A percentile compares a stretch with the other conserved stretches of the same genome.
These are phyloP conservation scores for Drosophila koepferae DNA, from an alignment of 2,888 invertebrate genomes.

Conservation along the genomic window DNA sequence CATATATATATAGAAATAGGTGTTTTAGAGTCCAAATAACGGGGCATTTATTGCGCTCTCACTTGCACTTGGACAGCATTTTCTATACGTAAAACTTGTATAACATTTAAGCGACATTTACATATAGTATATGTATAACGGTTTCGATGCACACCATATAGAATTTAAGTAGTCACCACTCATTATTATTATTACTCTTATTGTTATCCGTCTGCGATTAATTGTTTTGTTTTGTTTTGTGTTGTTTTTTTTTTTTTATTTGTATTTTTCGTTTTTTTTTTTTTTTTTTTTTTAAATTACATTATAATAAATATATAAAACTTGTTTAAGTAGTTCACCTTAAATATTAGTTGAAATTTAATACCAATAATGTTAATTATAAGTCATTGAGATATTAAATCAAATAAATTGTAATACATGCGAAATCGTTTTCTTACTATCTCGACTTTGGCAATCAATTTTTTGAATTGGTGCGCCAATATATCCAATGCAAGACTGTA, in stretches of 20 bases:
- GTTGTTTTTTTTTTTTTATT: not conserved
- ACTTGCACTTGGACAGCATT: constrained; percentile 44
- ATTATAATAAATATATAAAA: constrained; percentile 9
- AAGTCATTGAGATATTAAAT: constrained; percentile 53
- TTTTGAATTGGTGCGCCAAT: constrained; percentile 13
- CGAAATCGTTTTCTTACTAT: not conserved
- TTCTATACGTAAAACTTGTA: constrained; percentile 48
- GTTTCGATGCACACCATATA: constrained; percentile 53
- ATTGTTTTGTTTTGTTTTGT: constrained; percentile 39
- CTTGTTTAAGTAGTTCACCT: constrained; percentile 35
- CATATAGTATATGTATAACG: constrained; percentile 35
- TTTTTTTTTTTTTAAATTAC: constrained; percentile 15
- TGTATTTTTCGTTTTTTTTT: not conserved
- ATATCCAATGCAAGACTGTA: constrained; percentile 28
- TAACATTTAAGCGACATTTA: constrained; percentile 45
- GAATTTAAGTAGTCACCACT: constrained; percentile 45
- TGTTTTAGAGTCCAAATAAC: constrained; percentile 36
- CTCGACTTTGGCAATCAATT: not conserved
- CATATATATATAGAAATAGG: constrained; percentile 16
- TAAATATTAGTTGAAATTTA: constrained; percentile 55
- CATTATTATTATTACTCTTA: constrained; percentile 18
- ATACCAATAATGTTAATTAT: constrained; percentile 46
- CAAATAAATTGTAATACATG: constrained; percentile 55
- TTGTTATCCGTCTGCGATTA: constrained; percentile 47
- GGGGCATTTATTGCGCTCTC: constrained; percentile 53